Evolutionary conservation across 2,888 invertebrate genomes (phyloP), one percentile per base, ranked within the genome.

Genomic region (Hirudinaria manillensis): DNA sequence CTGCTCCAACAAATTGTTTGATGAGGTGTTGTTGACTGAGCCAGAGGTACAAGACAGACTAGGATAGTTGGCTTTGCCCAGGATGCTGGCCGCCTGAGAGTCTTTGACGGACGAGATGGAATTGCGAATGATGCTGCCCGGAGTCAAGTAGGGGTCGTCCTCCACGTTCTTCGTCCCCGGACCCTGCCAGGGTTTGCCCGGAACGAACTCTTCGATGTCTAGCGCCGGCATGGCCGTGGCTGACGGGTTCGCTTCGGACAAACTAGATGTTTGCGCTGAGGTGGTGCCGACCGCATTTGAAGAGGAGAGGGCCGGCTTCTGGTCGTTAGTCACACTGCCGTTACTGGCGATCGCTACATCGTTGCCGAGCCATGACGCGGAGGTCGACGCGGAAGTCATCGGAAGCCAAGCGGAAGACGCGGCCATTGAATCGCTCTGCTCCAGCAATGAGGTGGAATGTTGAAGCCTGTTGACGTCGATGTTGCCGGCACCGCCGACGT

Each of bases 131-230:
- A 76, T 65, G 67, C 73, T 73, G 73, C 76, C 76, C 32, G 76
- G 76, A 27, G 76, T 76, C 51, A 76, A 45, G 73, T 76, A 76
- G 10, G 76, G 76, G 56, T 76, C 76, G 45, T 76, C 76, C 29
- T 76, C 76, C 4, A 76, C 73, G 55, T 65, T 72, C 68, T 73
- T 72, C 55, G 66, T 66, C 38, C 73, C 70, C 1, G 76, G 76
- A 27, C 76, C 76, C 68, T 76, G 76, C 76, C 76, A 76, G 45
- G 67, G 72, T 72, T 76, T 76, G 24, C 76, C 76, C n/a, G 76
- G 76, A 13, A 76, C 72, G 36, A 76, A 76, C 70, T 76, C 76
- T 51, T 76, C 76, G 24, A 76, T 76, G 34, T 76, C 76, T 6
- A 72, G 73, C 27, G 38, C 68, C 32, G 77, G 38, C 21, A 72